Conservation (phyloP, 2,113 vertebrate genomes). For the Pantherophis guttatus region DNA sequence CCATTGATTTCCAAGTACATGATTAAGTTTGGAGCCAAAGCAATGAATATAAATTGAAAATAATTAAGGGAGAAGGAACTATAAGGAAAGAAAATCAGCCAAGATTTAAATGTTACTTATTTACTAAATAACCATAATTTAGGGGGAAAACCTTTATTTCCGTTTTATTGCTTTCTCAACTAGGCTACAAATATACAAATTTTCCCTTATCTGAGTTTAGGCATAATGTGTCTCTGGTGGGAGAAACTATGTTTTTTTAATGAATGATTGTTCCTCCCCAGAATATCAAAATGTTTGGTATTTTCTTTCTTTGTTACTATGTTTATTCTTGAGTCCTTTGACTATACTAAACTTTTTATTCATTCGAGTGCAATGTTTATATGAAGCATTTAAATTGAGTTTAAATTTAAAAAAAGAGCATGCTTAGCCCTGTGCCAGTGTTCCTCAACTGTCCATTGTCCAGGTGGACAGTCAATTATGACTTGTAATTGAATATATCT, state of each 20-base stretch:
- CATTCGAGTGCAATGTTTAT: background rate
- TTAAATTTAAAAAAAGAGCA: background rate
- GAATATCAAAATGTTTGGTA: background rate
- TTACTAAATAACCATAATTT: background rate
- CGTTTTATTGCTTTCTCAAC: background rate
- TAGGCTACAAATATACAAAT: background rate
- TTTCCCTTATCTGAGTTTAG: background rate
- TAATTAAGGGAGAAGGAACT: background rate
- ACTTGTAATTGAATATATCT: background rate
- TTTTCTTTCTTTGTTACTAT: background rate
- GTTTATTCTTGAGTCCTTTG: background rate
- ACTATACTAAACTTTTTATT: background rate
- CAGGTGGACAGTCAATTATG: background rate
- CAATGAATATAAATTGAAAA: background rate
- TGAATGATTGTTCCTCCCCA: background rate
- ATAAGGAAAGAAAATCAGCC: background rate
- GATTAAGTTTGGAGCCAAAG: background rate
- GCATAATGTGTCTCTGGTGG: background rate
- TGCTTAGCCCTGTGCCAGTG: background rate
- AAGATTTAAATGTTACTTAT: background rate
- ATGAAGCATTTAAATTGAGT: background rate
- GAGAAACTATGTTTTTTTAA: background rate
- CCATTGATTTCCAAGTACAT: background rate
- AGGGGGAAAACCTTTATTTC: background rate
- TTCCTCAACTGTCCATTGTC: background rate